Conservation (phyloP, 2,888 invertebrate genomes). For the Deroplatys truncata region DNA sequence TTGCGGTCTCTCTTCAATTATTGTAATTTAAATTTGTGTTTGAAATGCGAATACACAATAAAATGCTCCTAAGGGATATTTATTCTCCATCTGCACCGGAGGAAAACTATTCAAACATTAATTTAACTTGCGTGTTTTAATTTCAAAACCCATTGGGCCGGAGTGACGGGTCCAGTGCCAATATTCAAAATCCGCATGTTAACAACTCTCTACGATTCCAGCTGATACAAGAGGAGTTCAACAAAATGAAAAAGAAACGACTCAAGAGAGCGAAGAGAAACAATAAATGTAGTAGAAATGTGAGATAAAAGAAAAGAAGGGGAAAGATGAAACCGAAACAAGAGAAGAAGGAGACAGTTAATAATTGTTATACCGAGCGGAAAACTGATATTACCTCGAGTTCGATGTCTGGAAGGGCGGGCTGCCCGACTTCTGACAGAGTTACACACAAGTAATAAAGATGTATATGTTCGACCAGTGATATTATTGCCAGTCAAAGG, state of each 20-base stretch:
- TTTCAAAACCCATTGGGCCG: no score
- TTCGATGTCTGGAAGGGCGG: not conserved
- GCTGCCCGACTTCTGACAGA: not conserved
- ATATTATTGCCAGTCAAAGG: not conserved
- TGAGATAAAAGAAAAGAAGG: not conserved
- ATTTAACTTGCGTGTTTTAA: not conserved
- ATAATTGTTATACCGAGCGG: conserved; percentile 13
- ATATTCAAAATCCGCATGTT: not conserved
- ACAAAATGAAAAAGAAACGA: not conserved
- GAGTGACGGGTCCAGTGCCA: not conserved
- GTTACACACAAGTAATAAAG: not conserved
- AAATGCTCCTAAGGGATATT: no score
- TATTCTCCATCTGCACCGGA: no score
- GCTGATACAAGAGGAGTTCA: not conserved
- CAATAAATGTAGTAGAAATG: not conserved
- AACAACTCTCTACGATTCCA: not conserved
- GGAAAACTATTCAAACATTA: not conserved
- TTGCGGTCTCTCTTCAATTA: no score
- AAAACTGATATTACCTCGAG: conserved; percentile 17
- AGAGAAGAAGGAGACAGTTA: not conserved
- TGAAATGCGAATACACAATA: no score
- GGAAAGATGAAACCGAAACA: not conserved
- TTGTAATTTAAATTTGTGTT: no score
- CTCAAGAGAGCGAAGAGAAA: not conserved
- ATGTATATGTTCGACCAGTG: not conserved